phyloP scores from a whole-genome alignment of 2,797 vertebrate species.

The Eulemur rubriventer region DNA sequence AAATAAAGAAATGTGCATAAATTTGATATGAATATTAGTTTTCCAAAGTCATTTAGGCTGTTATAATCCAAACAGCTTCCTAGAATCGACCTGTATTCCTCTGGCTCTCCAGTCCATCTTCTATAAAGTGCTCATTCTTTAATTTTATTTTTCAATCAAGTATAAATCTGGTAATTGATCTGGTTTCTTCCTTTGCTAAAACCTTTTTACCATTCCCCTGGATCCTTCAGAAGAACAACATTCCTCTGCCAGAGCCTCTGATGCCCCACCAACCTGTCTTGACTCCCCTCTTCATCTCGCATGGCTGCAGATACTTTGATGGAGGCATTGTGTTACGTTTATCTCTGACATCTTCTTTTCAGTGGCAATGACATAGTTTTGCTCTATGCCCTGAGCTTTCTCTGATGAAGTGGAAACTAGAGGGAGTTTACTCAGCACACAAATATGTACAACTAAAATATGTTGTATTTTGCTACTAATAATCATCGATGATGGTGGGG shows the following conservation, averaged over 20 bases:
- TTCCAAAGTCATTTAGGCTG: too few relatives aligned
- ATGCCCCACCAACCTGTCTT: not conserved
- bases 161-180: too few relatives aligned
- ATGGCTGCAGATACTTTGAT: not conserved
- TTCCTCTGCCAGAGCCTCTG: not conserved
- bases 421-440: not conserved
- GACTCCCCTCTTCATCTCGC: too few relatives aligned
- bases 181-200: not conserved
- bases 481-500: not conserved
- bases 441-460: not conserved
- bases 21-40: too few relatives aligned
- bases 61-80: too few relatives aligned
- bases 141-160: too few relatives aligned
- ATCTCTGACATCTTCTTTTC: not conserved
- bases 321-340: not conserved
- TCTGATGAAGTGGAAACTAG: not conserved
- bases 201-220: not conserved
- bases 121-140: too few relatives aligned
- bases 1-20: too few relatives aligned
- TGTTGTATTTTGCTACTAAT: not conserved
- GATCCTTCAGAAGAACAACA: not conserved
- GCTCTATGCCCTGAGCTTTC: not conserved
- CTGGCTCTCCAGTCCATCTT: too few relatives aligned
- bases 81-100: rapidly evolving
- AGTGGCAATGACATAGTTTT: not conserved